Evolutionary conservation across 2,888 invertebrate species (phyloP).

Genomic region (Torymus tubicola): DNA sequence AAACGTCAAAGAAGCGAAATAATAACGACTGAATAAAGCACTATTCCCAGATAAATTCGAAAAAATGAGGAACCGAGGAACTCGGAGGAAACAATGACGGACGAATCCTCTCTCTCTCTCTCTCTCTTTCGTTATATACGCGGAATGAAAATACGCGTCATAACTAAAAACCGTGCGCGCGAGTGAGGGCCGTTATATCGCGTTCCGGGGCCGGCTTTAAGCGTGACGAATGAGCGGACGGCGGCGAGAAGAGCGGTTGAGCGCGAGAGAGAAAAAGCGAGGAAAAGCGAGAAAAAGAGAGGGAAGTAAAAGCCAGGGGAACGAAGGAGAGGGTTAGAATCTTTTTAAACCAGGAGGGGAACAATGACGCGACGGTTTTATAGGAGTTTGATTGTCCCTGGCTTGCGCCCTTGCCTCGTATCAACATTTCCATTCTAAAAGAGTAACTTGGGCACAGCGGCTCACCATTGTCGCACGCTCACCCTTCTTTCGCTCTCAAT

Average conservation of each 20-base stretch:
- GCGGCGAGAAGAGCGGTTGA: too few relatives aligned
- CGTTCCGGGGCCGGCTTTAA: neutral
- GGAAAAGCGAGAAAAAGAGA: too few relatives aligned
- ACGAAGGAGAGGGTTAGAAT: too few relatives aligned
- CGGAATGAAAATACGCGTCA: too few relatives aligned
- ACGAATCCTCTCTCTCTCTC: neutral
- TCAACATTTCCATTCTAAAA: slow-evolving; percentile 22
- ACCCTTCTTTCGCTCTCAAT: too few relatives aligned
- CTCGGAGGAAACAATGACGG: neutral
- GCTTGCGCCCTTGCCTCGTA: neutral
- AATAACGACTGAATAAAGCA: slow-evolving; percentile 2
- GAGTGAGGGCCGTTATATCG: too few relatives aligned
- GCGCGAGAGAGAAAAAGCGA: too few relatives aligned
- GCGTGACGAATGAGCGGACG: neutral
- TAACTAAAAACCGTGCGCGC: neutral
- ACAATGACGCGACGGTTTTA: slow-evolving; percentile 32
- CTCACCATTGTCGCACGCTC: too few relatives aligned
- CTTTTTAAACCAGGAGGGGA: neutral
- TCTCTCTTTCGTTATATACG: too few relatives aligned
- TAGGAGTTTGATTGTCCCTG: slow-evolving; percentile 39
- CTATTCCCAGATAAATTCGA: slow-evolving; percentile 2
- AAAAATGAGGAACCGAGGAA: neutral
- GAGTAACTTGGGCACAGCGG: neutral
- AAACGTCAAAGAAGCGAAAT: neutral
- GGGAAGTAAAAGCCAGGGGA: too few relatives aligned